Conservation (phyloP, 1,140 invertebrate species). For the Aphelenchoides fujianensis region DNA sequence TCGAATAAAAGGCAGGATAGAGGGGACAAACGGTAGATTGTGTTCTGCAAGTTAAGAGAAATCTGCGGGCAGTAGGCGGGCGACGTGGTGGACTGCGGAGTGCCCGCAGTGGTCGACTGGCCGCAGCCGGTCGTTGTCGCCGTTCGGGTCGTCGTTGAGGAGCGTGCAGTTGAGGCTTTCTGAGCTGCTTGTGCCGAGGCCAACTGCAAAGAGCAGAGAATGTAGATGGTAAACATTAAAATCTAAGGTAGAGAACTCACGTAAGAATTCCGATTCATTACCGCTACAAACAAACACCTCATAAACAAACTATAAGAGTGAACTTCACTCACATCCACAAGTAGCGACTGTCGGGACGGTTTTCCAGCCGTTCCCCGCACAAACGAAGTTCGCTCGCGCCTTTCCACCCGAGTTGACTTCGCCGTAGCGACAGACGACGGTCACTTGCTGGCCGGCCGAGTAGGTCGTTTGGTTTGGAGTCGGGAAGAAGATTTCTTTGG, state of each 20-base stretch:
- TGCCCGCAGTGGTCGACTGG: not conserved
- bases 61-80: not conserved
- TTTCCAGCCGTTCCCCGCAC: not conserved
- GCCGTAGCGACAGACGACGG: conserved; percentile 14
- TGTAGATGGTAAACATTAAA: not conserved
- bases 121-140: not conserved
- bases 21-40: not conserved
- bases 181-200: not conserved
- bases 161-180: not conserved
- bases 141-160: not conserved
- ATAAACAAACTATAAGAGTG: not conserved
- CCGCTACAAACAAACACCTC: not conserved
- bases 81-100: not conserved
- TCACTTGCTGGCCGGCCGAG: not conserved
- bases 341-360: not conserved
- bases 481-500: conserved; percentile 16
- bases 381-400: not conserved
- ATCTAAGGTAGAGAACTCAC: not conserved
- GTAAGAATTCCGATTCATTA: not conserved
- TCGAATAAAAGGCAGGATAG: not conserved
- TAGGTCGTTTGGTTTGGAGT: conserved; percentile 6
- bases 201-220: not conserved
- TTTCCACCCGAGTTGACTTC: not conserved
- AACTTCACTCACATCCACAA: conserved; percentile 3
- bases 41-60: not conserved